A percentile compares a stretch with the other conserved stretches of the same genome.
phyloP scores from a whole-genome alignment of 2,888 invertebrate genomes.

The Alsophila aescularia region DNA sequence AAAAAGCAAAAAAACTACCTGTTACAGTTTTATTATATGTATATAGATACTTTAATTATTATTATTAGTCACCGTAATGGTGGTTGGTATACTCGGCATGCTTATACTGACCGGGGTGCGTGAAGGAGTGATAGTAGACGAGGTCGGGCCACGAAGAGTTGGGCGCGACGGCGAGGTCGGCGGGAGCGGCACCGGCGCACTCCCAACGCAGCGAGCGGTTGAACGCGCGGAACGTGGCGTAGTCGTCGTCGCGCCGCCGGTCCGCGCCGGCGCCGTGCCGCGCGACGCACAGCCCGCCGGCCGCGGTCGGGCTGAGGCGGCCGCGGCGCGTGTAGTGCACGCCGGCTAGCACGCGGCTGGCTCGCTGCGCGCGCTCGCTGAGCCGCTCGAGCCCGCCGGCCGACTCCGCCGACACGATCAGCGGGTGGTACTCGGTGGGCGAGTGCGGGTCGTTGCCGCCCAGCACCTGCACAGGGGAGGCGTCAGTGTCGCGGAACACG shows the following conservation, averaged over 20 bases:
- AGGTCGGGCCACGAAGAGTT: conserved; percentile 96
- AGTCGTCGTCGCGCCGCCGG: conserved; percentile 91
- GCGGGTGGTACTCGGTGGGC: conserved; percentile 93
- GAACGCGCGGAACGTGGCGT: conserved; percentile 91
- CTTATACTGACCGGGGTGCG: conserved; percentile 87
- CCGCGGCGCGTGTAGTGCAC: conserved; percentile 93
- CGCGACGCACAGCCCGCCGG: conserved; percentile 28
- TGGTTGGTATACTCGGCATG: too few relatives aligned
- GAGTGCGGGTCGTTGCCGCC: conserved; percentile 85
- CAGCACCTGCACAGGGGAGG: conserved; percentile 86
- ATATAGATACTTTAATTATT: too few relatives aligned
- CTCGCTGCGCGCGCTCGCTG: conserved; percentile 63
- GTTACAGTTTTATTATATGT: too few relatives aligned
- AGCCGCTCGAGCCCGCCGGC: conserved; percentile 94
- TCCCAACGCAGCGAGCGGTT: conserved; percentile 89
- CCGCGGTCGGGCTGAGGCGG: conserved; percentile 87
- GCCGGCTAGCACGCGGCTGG: conserved; percentile 90
- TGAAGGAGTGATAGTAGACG: conserved; percentile 97
- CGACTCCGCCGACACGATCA: conserved; percentile 93
- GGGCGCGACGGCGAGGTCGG: conserved; percentile 91
- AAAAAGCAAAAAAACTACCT: too few relatives aligned
- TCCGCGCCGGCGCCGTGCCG: conserved; percentile 80
- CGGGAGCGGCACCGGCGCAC: conserved; percentile 90
- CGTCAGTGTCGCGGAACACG: conserved; percentile 86
- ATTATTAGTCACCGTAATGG: too few relatives aligned